Conservation (phyloP, 2,113 vertebrate species). For the Suricata suricatta region DNA sequence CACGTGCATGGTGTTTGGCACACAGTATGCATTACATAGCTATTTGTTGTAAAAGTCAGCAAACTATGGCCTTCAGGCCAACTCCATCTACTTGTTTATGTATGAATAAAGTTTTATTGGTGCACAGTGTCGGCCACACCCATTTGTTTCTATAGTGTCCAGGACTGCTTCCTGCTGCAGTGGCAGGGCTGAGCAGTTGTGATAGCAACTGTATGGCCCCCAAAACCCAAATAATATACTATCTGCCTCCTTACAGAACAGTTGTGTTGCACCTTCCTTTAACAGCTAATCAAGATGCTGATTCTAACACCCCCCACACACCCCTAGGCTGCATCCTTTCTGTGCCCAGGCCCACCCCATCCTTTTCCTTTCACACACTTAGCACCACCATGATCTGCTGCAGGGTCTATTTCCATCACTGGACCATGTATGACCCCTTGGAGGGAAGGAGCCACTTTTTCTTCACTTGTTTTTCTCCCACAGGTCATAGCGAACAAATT, state of each 20-base stretch:
- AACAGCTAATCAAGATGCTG: background rate
- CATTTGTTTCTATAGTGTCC: background rate
- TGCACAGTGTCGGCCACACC: background rate
- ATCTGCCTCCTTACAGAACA: background rate
- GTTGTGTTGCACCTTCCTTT: background rate
- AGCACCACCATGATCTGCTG: background rate
- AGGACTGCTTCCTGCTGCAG: background rate
- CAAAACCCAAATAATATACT: background rate
- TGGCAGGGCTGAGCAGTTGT: background rate
- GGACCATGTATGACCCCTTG: background rate
- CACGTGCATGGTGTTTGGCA: background rate
- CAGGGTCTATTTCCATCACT: background rate
- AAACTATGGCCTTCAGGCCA: background rate
- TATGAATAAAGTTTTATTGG: background rate
- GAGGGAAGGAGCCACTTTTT: background rate
- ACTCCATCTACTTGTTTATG: background rate
- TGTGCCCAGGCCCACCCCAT: rapidly evolving
- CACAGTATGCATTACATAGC: background rate
- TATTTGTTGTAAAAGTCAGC: background rate
- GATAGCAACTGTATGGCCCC: rapidly evolving
- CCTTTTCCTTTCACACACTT: background rate
- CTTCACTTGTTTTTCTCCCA: background rate
- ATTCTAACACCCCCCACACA: background rate
- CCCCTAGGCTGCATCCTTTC: background rate
- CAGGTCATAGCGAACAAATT: background rate